Evolutionary conservation across 2,797 vertebrate species (phyloP), one percentile per base, ranked within the genome.

Genomic region (Rousettus madagascariensis): DNA sequence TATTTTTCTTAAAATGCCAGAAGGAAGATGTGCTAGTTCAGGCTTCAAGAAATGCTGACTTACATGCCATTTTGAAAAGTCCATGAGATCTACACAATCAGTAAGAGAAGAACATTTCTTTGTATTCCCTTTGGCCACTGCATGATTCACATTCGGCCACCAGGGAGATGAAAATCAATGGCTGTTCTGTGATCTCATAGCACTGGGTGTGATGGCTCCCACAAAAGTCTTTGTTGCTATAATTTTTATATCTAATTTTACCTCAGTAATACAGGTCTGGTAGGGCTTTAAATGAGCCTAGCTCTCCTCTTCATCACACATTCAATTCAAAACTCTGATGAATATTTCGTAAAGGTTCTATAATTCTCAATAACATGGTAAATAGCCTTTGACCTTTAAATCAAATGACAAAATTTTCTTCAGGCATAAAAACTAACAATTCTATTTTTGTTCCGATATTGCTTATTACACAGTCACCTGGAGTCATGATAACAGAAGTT

Each of bases 401-500:
- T 98, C 97, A 98, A 98, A 98, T 98, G 97, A 97, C 94, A 98
- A 93, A 98, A 97, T 66, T 85, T 96, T 98, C 97, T 97, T 98
- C 96, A 96, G 97, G 97, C 98, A 98, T 97, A 98, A 98, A 98
- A 98, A 97, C 98, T 98, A 97, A 98, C 65, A 86, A 98, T 98
- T 98, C 97, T 98, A 98, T 98, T 98, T 98, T 97, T 98, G 96
- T 98, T 98, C 97, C 97, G 98, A 98, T 97, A 98, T 98, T 98
- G 97, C 97, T 98, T 98, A 98, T 98, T 98, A 98, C 96, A 98
- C 97, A 98, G 98, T 98, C 98, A 98, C 97, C 98, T 98, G 97
- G 98, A 98, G 97, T 95, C 97, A 97, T 97, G 96, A 98, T 98
- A 98, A 98, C 98, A 98, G 97, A 98, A 98, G 97, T 98, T 98